Evolutionary conservation across 23 tunicate genomes (phyloP).

Genomic region (Pegea sp.): DNA sequence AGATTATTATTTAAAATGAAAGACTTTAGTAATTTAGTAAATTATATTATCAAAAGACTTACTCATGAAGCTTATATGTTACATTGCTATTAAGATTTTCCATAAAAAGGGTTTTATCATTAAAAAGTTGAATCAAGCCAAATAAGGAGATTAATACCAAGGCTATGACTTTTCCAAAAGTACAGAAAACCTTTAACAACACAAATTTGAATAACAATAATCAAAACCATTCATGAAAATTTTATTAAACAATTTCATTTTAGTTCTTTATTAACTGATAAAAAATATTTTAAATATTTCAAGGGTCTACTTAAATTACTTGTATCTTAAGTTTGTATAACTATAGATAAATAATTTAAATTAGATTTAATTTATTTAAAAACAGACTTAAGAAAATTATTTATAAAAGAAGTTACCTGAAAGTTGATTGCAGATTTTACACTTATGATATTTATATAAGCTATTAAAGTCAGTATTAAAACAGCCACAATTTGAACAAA

Average conservation of each 20-base stretch:
- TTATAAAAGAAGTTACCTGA: constrained; percentile 67
- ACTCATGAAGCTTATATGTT: too few species aligned
- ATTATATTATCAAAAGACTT: too few species aligned
- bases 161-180: constrained; percentile 84
- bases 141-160: constrained; percentile 21
- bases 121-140: constrained; percentile 15
- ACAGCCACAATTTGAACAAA: too few species aligned
- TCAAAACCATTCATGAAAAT: not conserved
- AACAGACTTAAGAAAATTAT: too few species aligned
- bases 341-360: too few species aligned
- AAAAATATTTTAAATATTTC: not conserved
- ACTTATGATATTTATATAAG: constrained; percentile 25
- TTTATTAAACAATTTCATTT: not conserved
- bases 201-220: not conserved
- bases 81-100: constrained; percentile 8
- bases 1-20: too few species aligned
- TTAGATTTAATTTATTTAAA: too few species aligned
- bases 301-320: too few species aligned
- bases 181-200: constrained; percentile 55
- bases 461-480: too few species aligned
- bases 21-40: too few species aligned
- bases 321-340: too few species aligned
- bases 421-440: constrained; percentile 51
- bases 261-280: not conserved
- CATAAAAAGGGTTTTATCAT: constrained; percentile 19